Conservation (phyloP, 2,113 vertebrate genomes). For the Oreochromis tanganicae region DNA sequence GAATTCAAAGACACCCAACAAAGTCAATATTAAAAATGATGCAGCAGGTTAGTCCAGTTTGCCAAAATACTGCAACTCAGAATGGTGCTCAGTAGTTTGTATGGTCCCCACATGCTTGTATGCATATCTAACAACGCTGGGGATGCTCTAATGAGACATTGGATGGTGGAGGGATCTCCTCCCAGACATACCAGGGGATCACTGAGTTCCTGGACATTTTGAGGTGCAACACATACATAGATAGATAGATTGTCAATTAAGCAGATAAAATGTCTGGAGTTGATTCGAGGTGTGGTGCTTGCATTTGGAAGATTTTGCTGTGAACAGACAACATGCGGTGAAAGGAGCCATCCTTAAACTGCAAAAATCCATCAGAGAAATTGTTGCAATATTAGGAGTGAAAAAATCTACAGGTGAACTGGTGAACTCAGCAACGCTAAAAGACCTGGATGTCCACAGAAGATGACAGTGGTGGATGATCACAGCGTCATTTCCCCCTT, state of each 20-base stretch:
- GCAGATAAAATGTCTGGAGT: background rate
- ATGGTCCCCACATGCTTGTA: background rate
- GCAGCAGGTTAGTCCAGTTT: background rate
- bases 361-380: background rate
- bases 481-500: background rate
- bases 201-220: background rate
- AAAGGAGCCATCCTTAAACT: background rate
- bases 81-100: background rate
- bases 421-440: background rate
- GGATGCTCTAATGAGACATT: background rate
- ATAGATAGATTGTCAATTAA: background rate
- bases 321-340: background rate
- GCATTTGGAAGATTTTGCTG: background rate
- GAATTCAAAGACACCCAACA: background rate
- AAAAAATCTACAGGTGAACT: background rate
- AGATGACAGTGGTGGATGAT: background rate
- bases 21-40: background rate
- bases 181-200: background rate
- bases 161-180: background rate
- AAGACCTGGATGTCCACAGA: background rate
- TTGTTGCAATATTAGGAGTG: background rate
- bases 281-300: background rate
- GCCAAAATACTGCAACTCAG: background rate
- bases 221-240: background rate
- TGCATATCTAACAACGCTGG: background rate